Evolutionary conservation across 2,113 vertebrate genomes (phyloP).

Genomic region (Stigmatopora argus): DNA sequence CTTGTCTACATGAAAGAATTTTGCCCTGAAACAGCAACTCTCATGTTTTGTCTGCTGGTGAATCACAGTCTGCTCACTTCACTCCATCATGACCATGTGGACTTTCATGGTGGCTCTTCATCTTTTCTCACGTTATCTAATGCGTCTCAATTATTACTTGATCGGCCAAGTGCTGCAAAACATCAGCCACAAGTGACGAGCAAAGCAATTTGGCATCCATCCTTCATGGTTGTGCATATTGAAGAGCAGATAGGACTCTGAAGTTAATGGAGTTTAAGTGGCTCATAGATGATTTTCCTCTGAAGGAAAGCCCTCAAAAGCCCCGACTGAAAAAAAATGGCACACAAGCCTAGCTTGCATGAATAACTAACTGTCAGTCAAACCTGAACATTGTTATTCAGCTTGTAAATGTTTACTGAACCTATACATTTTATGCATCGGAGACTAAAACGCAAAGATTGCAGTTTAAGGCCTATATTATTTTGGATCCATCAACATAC

Average conservation of each 20-base stretch:
- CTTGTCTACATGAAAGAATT: constrained; percentile 10
- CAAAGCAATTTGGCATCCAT: constrained; percentile 13
- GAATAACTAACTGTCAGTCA: neutral
- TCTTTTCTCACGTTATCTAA: constrained; percentile 8
- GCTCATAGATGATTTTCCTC: constrained; percentile 16
- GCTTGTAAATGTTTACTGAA: neutral
- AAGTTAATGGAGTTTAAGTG: constrained; percentile 35
- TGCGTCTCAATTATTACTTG: constrained; percentile 5
- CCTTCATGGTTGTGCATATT: constrained; percentile 32
- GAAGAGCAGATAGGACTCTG: constrained; percentile 30
- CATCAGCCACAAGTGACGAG: constrained; percentile 5
- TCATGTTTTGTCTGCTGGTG: neutral
- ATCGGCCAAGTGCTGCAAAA: constrained; percentile 4
- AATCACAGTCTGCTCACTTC: neutral
- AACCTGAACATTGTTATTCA: neutral
- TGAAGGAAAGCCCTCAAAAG: constrained; percentile 14
- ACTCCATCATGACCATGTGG: constrained; percentile 1
- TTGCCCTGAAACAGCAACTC: neutral
- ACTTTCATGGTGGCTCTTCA: constrained; percentile 5
- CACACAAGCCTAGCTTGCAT: constrained; percentile 5
- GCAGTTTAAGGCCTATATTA: neutral
- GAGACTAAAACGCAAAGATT: neutral
- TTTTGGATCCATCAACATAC: neutral
- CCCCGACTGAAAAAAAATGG: constrained; percentile 16
- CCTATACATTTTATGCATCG: neutral